Conservation (phyloP, 2,797 vertebrate genomes). For the Alouatta caraya region DNA sequence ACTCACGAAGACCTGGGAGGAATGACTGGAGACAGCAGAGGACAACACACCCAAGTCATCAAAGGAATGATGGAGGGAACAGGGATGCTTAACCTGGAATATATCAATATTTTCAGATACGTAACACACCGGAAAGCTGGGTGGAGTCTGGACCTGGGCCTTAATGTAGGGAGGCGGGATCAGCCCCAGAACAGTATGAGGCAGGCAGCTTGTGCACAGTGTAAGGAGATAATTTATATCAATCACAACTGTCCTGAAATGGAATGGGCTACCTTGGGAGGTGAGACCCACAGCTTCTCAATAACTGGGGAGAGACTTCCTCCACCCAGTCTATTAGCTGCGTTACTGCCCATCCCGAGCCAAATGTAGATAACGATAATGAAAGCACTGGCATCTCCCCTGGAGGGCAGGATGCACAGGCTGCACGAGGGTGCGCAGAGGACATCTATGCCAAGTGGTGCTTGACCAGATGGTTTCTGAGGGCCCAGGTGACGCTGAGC, state of each 20-base stretch:
- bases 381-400: neutral
- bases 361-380: neutral
- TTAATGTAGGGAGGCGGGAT: neutral
- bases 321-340: neutral
- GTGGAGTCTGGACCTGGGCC: neutral
- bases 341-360: neutral
- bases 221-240: neutral
- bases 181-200: neutral
- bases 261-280: neutral
- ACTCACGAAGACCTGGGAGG: neutral
- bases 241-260: neutral
- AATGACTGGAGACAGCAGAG: rapidly evolving
- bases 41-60: neutral
- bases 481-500: neutral
- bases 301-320: neutral
- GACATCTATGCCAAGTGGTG: no score
- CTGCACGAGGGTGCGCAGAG: rapidly evolving
- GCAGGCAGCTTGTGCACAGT: neutral
- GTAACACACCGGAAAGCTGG: rapidly evolving
- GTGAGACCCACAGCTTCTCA: neutral
- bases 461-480: no score
- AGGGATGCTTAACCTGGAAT: neutral
- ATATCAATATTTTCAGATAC: neutral
- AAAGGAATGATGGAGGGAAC: neutral
- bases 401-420: neutral